Base-by-base conservation (phyloP, 2,888 invertebrate genomes). In the Alloplasta piceator region DNA sequence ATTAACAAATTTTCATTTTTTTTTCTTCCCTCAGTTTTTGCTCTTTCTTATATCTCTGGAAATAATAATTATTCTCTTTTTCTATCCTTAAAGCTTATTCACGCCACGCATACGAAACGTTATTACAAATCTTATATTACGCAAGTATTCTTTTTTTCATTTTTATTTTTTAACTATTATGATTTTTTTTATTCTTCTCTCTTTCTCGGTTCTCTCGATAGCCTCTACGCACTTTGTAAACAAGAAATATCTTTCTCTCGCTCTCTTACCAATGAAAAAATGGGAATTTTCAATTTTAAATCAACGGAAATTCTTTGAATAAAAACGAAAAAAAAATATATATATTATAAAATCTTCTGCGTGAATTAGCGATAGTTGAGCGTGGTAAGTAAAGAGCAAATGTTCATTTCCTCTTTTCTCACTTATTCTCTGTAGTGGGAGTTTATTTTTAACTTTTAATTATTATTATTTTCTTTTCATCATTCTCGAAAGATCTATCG, bases 151-250 rank as follows among this genome's bases (percentile, higher is more conserved):
- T 10, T 55, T 56, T 56, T 66, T 58, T 55, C 39, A 56, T 73
- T 58, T 67, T 70, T 76, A 56, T 67, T 56, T 80, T 73, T 67
- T 52, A 68, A 85, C 82, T 83, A 83, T 83, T 82, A 83, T 80
- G 83, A 61, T 83, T 81, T 50, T 52, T 78, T 43, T 71, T 64
- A 60, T 72, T 61, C 14, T 52, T 83, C 66, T 75, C 66, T 78
- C 73, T 76, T 60, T 77, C 66, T 71, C 70, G 75, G 46, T 48
- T 68, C 81, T 83, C 79, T 84, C 80, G 75, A 66, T 89, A 87
- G 87, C 87, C 86, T 89, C 86, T 87, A 84, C 83, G 78, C 73
- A 85, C 85, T 87, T 86, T 84, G 78, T 85, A 83, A 85, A 85
- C 77, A 78, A 77, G 58, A 81, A 75, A 82, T 82, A 80, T 80